Evolutionary conservation across 2,113 vertebrate species (phyloP).

Genomic region (Elephantulus edwardii): DNA sequence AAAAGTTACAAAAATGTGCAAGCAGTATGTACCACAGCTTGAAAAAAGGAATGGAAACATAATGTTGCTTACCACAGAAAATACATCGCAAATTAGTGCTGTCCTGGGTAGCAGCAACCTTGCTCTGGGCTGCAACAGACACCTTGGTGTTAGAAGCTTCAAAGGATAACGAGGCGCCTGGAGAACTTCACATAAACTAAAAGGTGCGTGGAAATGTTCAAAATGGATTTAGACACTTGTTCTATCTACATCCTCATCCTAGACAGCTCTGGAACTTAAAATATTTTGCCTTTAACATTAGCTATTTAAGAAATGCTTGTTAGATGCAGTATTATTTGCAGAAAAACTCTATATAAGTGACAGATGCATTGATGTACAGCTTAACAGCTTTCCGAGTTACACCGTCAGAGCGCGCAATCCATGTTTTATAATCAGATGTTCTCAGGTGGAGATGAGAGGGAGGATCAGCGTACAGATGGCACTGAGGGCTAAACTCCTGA

Average conservation of each 20-base stretch:
- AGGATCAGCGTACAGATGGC: too few species aligned
- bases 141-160: slow-evolving; percentile 80
- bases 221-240: slow-evolving; percentile 65
- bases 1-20: slow-evolving; percentile 71
- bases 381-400: slow-evolving; percentile 27
- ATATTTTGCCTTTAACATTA: slow-evolving; percentile 58
- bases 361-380: neutral
- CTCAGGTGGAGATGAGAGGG: neutral
- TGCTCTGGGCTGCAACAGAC: slow-evolving; percentile 82
- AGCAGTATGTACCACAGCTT: slow-evolving; percentile 75
- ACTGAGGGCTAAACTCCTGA: too few species aligned
- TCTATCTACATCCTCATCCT: slow-evolving; percentile 68
- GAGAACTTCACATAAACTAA: slow-evolving; percentile 75
- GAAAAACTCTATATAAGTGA: slow-evolving; percentile 47
- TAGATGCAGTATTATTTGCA: slow-evolving; percentile 24
- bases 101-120: slow-evolving; percentile 79
- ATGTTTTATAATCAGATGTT: neutral
- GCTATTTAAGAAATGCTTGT: slow-evolving; percentile 19
- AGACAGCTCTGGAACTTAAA: slow-evolving; percentile 58
- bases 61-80: slow-evolving; percentile 82
- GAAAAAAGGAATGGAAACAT: slow-evolving; percentile 78
- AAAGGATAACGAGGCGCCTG: slow-evolving; percentile 69
- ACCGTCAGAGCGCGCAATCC: slow-evolving; percentile 16
- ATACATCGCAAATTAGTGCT: slow-evolving; percentile 82
- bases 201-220: slow-evolving; percentile 76